These are phyloP conservation scores for Teleopsis dalmanni DNA, from an alignment of 1,140 invertebrate species.

Conservation along the genomic window DNA sequence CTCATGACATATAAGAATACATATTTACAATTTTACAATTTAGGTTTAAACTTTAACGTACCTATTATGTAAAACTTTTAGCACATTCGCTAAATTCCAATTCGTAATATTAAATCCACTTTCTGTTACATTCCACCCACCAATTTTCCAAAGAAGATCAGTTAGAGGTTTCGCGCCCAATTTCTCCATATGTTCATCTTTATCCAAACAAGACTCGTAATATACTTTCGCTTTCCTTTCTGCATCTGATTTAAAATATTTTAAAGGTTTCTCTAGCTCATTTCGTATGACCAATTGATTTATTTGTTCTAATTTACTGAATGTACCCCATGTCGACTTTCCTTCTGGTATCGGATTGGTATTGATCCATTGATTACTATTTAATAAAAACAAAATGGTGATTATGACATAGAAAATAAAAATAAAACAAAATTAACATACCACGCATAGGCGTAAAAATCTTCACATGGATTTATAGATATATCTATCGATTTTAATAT, in stretches of 20 bases:
- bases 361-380: constrained; percentile 76
- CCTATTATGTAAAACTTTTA: constrained; percentile 76
- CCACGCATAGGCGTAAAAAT: constrained; percentile 93
- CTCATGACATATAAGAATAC: no score
- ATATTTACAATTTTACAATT: no score
- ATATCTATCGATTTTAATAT: constrained; percentile 78
- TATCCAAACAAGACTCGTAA: constrained; percentile 89
- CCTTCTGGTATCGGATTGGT: constrained; percentile 86
- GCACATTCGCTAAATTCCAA: constrained; percentile 69
- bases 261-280: constrained; percentile 62
- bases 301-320: constrained; percentile 84
- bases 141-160: constrained; percentile 62
- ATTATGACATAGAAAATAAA: neutral
- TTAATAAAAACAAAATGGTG: neutral
- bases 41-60: no score
- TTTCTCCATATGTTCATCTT: constrained; percentile 82
- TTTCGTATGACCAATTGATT: constrained; percentile 90
- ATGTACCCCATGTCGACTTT: constrained; percentile 93
- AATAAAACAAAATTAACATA: constrained; percentile 9
- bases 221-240: constrained; percentile 86
- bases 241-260: constrained; percentile 62
- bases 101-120: constrained; percentile 52
- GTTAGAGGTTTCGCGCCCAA: constrained; percentile 73
- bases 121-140: constrained; percentile 66
- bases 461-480: constrained; percentile 77